Evolutionary conservation across 1,140 invertebrate genomes (phyloP), one percentile per base, ranked within the genome.

Genomic region (Drosophila miranda): DNA sequence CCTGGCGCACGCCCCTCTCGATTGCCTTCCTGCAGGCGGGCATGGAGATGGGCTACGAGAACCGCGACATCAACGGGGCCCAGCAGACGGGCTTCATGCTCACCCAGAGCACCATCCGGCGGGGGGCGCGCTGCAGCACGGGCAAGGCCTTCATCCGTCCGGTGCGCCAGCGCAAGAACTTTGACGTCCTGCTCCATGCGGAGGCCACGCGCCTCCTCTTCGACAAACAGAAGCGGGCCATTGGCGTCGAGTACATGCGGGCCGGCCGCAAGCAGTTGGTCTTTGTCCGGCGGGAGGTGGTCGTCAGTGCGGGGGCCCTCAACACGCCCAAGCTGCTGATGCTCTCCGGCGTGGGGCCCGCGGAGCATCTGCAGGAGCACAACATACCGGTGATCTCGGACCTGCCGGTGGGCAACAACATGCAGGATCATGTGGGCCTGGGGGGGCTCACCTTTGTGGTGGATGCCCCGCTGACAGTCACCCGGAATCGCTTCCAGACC

Each of bases 61-160:
- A 94, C 73, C 93, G 95, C 9, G 96, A 98, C 87, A 94, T 96
- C 38, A 97, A 97, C 84, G 96, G 96, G 0, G 94, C 92, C 49
- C 93, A 94, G 78, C 96, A 97, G 91, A 96, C 95, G 2, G 96
- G 96, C 34, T 96, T 96, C 78, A 97, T 97, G 96, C 79, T 96
- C 44, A 93, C 95, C 0, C 97, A 97, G 92, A 95, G 93, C 38
- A 98, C 97, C 0, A 96, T 98, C 14, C 91, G 97, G 38, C 93
- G 97, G 53, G 97, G 97, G 0, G 95, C 94, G 8, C 92, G 98
- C 41, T 98, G 97, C 91, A 97, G 96, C 50, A 97, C 97, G 0
- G 94, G 97, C 1, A 97, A 97, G 89, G 97, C 96, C 0, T 98
- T 98, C 84, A 91, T 98, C 0, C 92, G 96, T 53, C 97, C 97